Base-by-base conservation (phyloP, 2,113 vertebrate genomes). In the Sylvilagus bachmani region DNA sequence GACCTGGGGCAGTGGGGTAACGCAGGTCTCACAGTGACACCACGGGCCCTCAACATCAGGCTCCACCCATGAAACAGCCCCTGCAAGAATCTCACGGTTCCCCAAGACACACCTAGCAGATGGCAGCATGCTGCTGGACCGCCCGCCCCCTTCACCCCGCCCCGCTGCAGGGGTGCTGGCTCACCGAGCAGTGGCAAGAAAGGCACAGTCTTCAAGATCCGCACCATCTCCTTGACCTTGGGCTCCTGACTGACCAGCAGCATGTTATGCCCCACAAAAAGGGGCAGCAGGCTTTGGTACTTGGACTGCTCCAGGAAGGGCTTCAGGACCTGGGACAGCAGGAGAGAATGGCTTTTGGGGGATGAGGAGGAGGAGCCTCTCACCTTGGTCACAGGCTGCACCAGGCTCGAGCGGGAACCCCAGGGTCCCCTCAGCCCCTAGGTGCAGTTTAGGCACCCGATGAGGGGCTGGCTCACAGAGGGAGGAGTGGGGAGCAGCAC, bases 121-220 rank as follows among this genome's bases (percentile, higher is more conserved):
- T 0, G 31, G 55, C 78, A 25, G n/a, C 10, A 31, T 75, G 64
- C 31, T 81, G 27, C 58, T 1, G 24, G 0, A 14, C 27, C 33
- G 17, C 64, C 62, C 19, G 12, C 33, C n/a, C 33, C n/a, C 12
- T 0, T 7, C 61, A 12, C 10, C 78, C 4, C 24, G 25, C 29
- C 10, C 38, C 19, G 2, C 3, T 17, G 62, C 58, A 33, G 21
- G 38, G 19, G 3, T 3, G 38, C 27, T 11, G 16, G 86, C 98
- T 25, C 97, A 99, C 99, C 99, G 9, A 99, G 95, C 6, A 99
- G 98, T 0, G 95, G 98, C 97, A 99, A 91, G 95, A 99, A 99
- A 0, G 99, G 99, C 62, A 98, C 95, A 0, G 78, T 85, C 96
- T 95, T 99, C 92, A 99, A 97, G 49, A 98, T 82, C 2, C 96